A percentile compares a stretch with the other conserved stretches of the same genome.
Conservation (phyloP, 2,113 vertebrate species). For the Nanorana parkeri region DNA sequence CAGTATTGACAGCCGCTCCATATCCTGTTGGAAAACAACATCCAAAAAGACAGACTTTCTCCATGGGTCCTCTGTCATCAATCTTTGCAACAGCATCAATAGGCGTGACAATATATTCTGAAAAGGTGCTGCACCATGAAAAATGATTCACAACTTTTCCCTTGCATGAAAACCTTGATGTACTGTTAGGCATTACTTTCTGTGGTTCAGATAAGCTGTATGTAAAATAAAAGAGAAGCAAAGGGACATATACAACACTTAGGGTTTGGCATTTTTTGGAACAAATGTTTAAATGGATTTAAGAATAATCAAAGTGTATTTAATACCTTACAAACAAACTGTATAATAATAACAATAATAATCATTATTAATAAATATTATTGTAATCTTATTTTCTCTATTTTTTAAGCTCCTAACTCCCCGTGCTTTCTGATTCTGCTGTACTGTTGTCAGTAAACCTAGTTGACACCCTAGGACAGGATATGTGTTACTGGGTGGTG, state of each 20-base stretch:
- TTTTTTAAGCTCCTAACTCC: too few relatives aligned
- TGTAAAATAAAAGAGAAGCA: background rate
- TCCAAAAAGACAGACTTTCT: constrained; percentile 81
- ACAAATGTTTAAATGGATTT: background rate
- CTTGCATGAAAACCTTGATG: constrained; percentile 76
- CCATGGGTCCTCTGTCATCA: constrained; percentile 72
- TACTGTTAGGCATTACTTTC: constrained; percentile 61
- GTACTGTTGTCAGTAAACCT: too few relatives aligned
- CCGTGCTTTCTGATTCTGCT: too few relatives aligned
- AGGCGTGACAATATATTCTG: constrained; percentile 80
- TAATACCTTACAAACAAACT: too few relatives aligned
- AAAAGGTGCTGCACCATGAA: constrained; percentile 84
- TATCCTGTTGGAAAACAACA: constrained; percentile 83
- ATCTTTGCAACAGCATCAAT: constrained; percentile 81
- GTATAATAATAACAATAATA: too few relatives aligned
- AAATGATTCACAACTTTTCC: constrained; percentile 81
- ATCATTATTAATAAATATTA: too few relatives aligned
- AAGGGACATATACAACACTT: background rate
- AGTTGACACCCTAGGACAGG: too few relatives aligned
- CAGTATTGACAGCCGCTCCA: constrained; percentile 79
- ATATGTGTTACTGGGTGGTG: too few relatives aligned
- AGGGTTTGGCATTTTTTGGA: background rate
- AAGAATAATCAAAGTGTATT: too few relatives aligned
- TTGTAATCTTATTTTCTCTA: too few relatives aligned
- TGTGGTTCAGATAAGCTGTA: constrained; percentile 12